Evolutionary conservation across 2,888 invertebrate genomes (phyloP).

Genomic region (Drosophila yooni): DNA sequence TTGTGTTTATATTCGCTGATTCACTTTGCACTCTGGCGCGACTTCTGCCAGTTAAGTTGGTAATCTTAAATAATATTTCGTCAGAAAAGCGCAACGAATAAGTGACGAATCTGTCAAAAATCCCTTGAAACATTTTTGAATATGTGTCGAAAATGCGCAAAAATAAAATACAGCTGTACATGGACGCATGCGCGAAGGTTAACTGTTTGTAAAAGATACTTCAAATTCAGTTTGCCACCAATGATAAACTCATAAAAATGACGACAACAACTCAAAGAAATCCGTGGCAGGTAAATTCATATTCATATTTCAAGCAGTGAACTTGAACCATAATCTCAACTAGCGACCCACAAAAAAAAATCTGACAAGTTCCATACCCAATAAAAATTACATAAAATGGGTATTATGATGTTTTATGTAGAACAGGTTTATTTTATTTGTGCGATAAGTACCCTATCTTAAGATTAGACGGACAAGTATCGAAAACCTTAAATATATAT

Average conservation of each 20-base stretch:
- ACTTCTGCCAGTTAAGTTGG: slow-evolving; percentile 19
- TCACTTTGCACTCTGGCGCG: slow-evolving; percentile 33
- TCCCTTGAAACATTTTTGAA: slow-evolving; percentile 2
- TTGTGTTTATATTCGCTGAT: slow-evolving; percentile 20
- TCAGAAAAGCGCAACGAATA: slow-evolving; percentile 21
- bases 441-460: not conserved
- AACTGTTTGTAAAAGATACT: slow-evolving; percentile 31
- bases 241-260: slow-evolving; percentile 42
- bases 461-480: not conserved
- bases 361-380: not conserved
- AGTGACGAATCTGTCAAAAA: slow-evolving; percentile 11
- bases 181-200: slow-evolving; percentile 66
- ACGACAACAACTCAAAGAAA: slow-evolving; percentile 24
- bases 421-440: not conserved
- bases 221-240: slow-evolving; percentile 28
- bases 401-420: not conserved
- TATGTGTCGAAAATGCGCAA: not conserved
- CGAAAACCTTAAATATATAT: not conserved
- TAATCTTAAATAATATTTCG: slow-evolving; percentile 34
- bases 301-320: slow-evolving; percentile 51
- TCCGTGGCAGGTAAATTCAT: slow-evolving; percentile 36
- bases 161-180: slow-evolving; percentile 18
- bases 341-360: slow-evolving; percentile 41
- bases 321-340: slow-evolving; percentile 69
- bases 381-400: not conserved